phyloP scores from a whole-genome alignment of 2,113 vertebrate genomes.

The Brevimyrus niger region DNA sequence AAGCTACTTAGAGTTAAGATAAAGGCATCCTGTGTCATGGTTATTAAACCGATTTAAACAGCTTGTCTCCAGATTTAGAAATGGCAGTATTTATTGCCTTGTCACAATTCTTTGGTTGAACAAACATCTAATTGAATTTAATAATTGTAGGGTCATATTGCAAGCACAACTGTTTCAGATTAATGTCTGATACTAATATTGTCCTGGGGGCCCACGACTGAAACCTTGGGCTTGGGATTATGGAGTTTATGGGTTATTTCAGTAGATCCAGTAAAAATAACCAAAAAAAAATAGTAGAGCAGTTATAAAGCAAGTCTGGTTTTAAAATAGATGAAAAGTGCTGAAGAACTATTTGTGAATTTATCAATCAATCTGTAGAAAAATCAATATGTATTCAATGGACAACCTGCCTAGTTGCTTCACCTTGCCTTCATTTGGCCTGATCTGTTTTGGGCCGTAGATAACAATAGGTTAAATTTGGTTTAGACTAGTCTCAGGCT shows the following conservation, averaged over 20 bases:
- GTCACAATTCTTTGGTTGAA: background rate
- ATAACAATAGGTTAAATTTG: background rate
- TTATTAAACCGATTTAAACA: background rate
- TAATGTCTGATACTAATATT: background rate
- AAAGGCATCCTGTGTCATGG: background rate
- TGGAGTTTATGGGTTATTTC: background rate
- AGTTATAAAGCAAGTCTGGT: background rate
- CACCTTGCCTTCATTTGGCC: background rate
- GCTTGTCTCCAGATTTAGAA: background rate
- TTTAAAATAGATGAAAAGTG: background rate
- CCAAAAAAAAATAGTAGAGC: background rate
- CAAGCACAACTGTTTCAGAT: background rate
- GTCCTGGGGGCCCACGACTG: background rate
- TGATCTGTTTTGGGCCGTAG: background rate
- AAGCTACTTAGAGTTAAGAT: background rate
- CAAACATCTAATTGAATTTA: background rate
- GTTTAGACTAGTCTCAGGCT: background rate
- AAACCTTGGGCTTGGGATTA: background rate
- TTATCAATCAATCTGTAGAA: background rate
- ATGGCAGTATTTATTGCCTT: background rate
- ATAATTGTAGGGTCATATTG: background rate
- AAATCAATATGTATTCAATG: constrained; percentile 9
- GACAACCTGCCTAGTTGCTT: background rate
- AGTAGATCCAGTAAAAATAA: background rate
- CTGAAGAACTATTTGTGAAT: background rate